Evolutionary conservation across 2,797 vertebrate species (phyloP), one percentile per base, ranked within the genome.

Genomic region (Loriculus beryllinus): DNA sequence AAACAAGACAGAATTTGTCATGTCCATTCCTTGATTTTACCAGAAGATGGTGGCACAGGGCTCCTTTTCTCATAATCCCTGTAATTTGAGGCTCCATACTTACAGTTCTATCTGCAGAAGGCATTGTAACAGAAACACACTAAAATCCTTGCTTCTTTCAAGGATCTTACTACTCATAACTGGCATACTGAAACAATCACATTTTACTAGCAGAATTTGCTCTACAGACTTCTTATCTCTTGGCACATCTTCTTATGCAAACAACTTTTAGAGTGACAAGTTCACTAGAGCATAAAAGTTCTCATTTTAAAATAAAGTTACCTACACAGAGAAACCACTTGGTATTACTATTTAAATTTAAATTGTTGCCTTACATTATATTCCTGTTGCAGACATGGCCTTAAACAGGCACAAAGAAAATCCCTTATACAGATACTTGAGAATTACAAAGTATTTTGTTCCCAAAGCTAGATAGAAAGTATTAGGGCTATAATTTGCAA

Each of bases 11-110:
- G 18, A 78, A 72, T 49, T 67, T 88, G 10, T 42, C 35, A n/a
- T 14, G 74, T 86, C 54, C 19, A 72, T 96, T 96, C 39, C 86
- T 94, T 88, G 63, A 65, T 83, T 90, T 94, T 94, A 77, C 92
- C 95, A 96, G 93, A 69, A 95, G 88, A 90, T 96, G 92, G 93
- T 94, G 95, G 77, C 95, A 93, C 92, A 90, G 86, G 49, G 42
- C 74, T 72, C 81, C 54, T 92, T 93, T 94, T 94, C 63, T 63
- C 57, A 20, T 33, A 88, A 75, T 39, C 23, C 19, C 26, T 17
- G 54, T 47, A 84, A 68, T 8, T 1, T 0, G 0, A 54, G 31
- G 26, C 21, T 86, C 47, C 33, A 31, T 6, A 6, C 10, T 37
- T 49, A 20, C 5, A 64, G 19, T 65, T 95, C 23, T 81, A 48